Conservation (phyloP, 2,888 invertebrate genomes). For the Dinocampus coccinellae region DNA sequence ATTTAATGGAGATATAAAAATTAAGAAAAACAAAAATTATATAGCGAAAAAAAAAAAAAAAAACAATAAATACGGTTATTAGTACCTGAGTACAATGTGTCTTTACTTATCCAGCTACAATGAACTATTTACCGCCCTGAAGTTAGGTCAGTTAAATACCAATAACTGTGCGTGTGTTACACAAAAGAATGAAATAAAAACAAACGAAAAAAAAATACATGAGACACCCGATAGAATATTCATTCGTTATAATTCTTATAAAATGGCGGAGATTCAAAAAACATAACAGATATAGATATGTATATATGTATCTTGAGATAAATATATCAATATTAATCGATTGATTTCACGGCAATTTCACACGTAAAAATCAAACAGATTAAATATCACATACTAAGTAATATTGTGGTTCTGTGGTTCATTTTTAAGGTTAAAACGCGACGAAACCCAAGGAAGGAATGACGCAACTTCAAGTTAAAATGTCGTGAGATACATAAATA, state of each 20-base stretch:
- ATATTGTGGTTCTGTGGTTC: background rate
- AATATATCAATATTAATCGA: background rate
- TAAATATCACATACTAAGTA: background rate
- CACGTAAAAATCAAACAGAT: background rate
- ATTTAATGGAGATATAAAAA: no score
- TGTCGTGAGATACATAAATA: conserved; percentile 7
- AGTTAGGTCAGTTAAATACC: no score
- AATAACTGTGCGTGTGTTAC: background rate
- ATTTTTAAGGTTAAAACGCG: background rate
- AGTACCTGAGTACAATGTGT: no score
- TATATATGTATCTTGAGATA: no score
- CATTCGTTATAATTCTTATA: background rate
- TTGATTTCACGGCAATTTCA: background rate
- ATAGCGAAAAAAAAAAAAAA: no score
- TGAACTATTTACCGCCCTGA: no score
- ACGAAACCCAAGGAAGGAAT: background rate
- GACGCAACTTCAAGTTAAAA: conserved; percentile 1
- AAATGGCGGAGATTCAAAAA: background rate
- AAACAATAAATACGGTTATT: no score
- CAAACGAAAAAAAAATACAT: background rate
- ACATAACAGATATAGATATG: background rate
- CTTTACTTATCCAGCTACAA: no score
- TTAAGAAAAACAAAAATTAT: no score
- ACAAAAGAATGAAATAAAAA: background rate
- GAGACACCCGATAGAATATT: background rate